Percentiles rank a stretch among this genome's conserved stretches.
Conservation (phyloP, 2,113 vertebrate species). For the Psilopogon haemacephalus region DNA sequence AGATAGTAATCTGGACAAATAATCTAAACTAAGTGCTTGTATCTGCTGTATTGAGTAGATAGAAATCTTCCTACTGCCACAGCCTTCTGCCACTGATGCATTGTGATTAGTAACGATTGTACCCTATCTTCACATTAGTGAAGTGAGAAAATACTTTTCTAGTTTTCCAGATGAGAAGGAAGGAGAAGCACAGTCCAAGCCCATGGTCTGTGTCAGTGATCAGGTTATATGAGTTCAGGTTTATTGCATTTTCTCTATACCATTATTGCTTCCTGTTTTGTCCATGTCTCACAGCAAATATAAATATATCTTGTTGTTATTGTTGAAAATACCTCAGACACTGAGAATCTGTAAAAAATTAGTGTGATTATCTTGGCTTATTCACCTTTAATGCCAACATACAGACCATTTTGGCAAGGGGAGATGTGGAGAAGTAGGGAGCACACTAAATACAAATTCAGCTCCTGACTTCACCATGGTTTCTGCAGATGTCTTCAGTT, state of each 20-base stretch:
- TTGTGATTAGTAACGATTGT: not conserved
- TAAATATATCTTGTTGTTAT: not conserved
- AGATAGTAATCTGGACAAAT: not conserved
- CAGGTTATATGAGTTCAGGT: not conserved
- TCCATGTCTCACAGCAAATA: not conserved
- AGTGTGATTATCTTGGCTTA: not conserved
- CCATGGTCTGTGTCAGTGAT: not conserved
- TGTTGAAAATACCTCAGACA: not conserved
- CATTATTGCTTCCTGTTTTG: not conserved
- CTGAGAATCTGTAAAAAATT: not conserved
- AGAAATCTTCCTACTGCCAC: not conserved
- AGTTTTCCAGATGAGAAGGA: not conserved
- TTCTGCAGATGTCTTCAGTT: not conserved
- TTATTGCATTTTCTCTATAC: not conserved
- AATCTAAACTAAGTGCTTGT: not conserved
- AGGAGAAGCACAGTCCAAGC: not conserved
- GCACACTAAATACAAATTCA: not conserved
- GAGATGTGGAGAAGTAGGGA: not conserved
- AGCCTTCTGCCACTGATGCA: not conserved
- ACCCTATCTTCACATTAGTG: not conserved
- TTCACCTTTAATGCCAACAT: not conserved
- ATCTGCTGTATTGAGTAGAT: not conserved
- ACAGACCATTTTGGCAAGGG: not conserved
- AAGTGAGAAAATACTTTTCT: not conserved
- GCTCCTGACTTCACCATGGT: not conserved